Base-by-base conservation (phyloP, 2,888 invertebrate species). In the Amphipyra tragopoginis region DNA sequence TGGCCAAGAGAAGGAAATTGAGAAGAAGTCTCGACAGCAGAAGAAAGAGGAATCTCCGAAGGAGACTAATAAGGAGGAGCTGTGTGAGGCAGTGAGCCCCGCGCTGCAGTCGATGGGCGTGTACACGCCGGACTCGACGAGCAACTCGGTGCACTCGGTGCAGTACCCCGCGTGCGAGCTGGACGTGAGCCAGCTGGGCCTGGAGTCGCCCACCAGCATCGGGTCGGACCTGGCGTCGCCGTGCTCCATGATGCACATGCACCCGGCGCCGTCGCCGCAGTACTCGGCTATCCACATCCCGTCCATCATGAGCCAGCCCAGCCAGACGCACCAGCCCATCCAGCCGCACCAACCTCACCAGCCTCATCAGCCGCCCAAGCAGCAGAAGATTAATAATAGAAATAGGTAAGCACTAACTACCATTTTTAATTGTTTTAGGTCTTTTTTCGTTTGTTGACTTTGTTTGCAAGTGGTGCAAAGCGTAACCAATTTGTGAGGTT, bases 171-270 rank as follows among this genome's bases (percentile, higher is more conserved):
- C 97, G 58, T 97, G 97, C 80, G 98, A 98, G 77, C 90, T 98
- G 65, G 98, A 98, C 86, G 98, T 98, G 1, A 96, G 96, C 60
- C 97, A 98, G 84, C 89, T 98, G 61, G 98, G 97, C 0, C 92
- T 98, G 70, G 98, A 98, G 86, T 98, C 98, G 0, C 98, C 98
- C 0, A 97, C 98, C 0, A 98, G 98, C 42, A 98, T 98, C 75
- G 97, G 98, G 0, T 97, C 97, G 48, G 98, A 98, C 87, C 96
- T 98, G 90, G 97, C 97, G 8, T 97, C 96, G 0, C 97, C 97
- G 62, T 97, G 97, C 83, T 96, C 97, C n/a, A 96, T 97, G 95
- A 88, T 94, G 90, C 94, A 94, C 72, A 93, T 94, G 94, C 94
- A 95, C 77, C 89, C 93, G 0, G 90, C 90, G 11, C 92, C 93